phyloP scores from a whole-genome alignment of 2,888 invertebrate species.

The Amiota mariae region DNA sequence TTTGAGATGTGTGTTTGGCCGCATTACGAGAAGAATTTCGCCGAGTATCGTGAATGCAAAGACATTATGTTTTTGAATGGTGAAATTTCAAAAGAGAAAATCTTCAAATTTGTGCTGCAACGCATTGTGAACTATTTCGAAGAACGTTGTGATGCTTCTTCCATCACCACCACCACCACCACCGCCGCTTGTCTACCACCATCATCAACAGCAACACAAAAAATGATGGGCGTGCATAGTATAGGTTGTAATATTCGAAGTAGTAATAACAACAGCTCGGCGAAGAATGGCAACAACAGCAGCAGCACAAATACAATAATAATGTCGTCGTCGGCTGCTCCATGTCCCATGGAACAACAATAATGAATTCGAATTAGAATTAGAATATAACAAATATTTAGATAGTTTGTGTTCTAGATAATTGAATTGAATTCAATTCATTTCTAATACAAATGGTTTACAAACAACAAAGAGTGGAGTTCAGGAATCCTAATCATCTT shows the following conservation, averaged over 20 bases:
- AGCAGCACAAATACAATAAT: slow-evolving; percentile 44
- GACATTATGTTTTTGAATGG: slow-evolving; percentile 72
- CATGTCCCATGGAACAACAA: slow-evolving; percentile 70
- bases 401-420: no score
- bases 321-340: slow-evolving; percentile 54
- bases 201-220: slow-evolving; percentile 44
- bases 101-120: slow-evolving; percentile 69
- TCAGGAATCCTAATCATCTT: background rate
- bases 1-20: slow-evolving; percentile 95
- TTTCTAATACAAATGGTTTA: background rate
- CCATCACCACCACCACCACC: slow-evolving; percentile 42
- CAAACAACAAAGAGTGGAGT: background rate
- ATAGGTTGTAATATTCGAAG: slow-evolving; percentile 24
- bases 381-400: background rate
- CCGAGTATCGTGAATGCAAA: slow-evolving; percentile 72
- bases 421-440: no score
- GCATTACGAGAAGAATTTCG: slow-evolving; percentile 78
- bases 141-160: slow-evolving; percentile 59
- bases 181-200: slow-evolving; percentile 61
- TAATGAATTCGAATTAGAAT: slow-evolving; percentile 38
- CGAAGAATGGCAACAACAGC: slow-evolving; percentile 28
- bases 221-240: slow-evolving; percentile 54
- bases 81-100: slow-evolving; percentile 69
- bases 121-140: slow-evolving; percentile 67
- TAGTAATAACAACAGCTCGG: slow-evolving; percentile 30